Base-by-base conservation (phyloP, 2,113 vertebrate genomes). In the Dendropsophus ebraccatus region DNA sequence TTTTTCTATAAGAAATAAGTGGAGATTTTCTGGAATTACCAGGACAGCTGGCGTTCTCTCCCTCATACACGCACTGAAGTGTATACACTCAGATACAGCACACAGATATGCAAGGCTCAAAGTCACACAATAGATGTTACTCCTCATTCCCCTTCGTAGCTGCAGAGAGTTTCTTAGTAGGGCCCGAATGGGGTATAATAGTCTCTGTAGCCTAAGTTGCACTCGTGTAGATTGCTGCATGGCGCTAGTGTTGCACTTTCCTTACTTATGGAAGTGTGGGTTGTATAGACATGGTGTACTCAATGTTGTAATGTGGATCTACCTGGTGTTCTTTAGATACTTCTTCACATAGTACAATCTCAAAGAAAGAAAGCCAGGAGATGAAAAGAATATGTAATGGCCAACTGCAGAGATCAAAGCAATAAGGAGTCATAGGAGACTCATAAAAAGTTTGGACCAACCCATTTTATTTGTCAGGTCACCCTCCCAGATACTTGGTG, bases 1-100 rank as follows among this genome's bases (percentile, higher is more conserved):
- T 73, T 73, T 45, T 45, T 73, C 70, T 73, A 7, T 37, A 73
- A 73, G 21, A 19, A 73, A 73, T 73, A 73, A 70, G 32, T 32
- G 9, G 67, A 35, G 67, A 70, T 70, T 70, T 70, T 32, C 67
- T 37, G 35, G 67, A 70, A 70, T 70, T 70, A 70, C 35, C 7
- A 8, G 35, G 67, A 70, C 67, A 70, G 30, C 67, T 70, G 67
- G 67, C 35, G 32, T 41, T 41, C 41, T 41, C 41, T 41, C 30
- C 30, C 62, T 67, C 62, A 2, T 28, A 30, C 28, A 58, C 54
- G 9, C 60, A 30, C 54, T 58, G 10, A 5, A 25, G n/a, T 28
- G 25, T 60, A 28, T 62, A 28, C 58, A 62, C n/a, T 2, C 25
- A 28, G 9, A 28, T n/a, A 12, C n/a, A 11, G 56, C 21, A 56